Evolutionary conservation across 2,113 vertebrate genomes (phyloP).

Genomic region (Oreochromis niloticus): DNA sequence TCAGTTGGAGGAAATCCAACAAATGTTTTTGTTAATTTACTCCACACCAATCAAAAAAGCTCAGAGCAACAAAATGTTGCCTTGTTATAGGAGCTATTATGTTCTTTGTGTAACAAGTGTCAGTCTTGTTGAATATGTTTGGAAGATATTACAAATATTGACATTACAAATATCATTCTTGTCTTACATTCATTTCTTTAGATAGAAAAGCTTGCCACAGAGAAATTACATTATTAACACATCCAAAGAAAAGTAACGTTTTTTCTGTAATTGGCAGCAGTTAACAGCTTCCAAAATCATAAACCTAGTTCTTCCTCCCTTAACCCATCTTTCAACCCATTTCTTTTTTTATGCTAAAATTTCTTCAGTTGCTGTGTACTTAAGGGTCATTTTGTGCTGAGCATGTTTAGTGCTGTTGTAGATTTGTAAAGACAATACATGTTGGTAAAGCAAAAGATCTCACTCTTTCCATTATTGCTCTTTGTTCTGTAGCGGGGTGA

Average conservation of each 20-base stretch:
- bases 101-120: too few relatives aligned
- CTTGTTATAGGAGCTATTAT: too few relatives aligned
- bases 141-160: not conserved
- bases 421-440: not conserved
- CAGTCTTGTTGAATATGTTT: not conserved
- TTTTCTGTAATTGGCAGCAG: not conserved
- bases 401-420: not conserved
- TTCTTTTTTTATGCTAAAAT: not conserved
- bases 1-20: too few relatives aligned
- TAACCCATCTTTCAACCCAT: not conserved
- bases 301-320: not conserved
- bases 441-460: not conserved
- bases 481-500: not conserved
- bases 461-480: rapidly evolving
- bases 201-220: not conserved
- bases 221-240: not conserved
- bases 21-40: too few relatives aligned
- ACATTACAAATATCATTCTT: not conserved
- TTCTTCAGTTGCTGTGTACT: not conserved
- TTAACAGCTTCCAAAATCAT: not conserved
- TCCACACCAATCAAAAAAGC: too few relatives aligned
- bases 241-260: not conserved
- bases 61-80: too few relatives aligned
- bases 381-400: not conserved
- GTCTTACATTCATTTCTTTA: not conserved